Evolutionary conservation across 1,140 invertebrate genomes (phyloP).

Genomic region (Lysiphlebus fabarum): DNA sequence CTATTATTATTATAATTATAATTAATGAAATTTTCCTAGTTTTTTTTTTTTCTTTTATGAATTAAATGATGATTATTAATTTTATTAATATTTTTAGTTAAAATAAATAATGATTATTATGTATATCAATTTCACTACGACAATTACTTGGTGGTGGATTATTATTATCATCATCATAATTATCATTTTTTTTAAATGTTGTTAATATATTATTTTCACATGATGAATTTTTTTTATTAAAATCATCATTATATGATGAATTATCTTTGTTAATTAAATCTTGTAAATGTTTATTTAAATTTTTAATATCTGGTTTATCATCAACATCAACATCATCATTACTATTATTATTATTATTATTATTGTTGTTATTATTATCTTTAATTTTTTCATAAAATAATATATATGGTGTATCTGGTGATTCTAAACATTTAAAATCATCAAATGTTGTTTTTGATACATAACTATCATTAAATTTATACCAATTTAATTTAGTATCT

Average conservation of each 20-base stretch:
- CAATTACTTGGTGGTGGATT: constrained; percentile 46
- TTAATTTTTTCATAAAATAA: constrained; percentile 65
- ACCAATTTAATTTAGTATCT: constrained; percentile 68
- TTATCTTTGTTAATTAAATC: constrained; percentile 53
- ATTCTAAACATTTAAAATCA: constrained; percentile 64
- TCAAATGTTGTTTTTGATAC: constrained; percentile 63
- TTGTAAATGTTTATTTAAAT: constrained; percentile 50
- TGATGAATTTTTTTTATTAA: constrained; percentile 34
- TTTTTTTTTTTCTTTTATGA: too few relatives aligned
- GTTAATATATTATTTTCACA: constrained; percentile 18
- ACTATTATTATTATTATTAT: constrained; percentile 43
- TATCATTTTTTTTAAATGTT: constrained; percentile 31
- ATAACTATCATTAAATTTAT: constrained; percentile 75
- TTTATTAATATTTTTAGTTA: constrained; percentile 7
- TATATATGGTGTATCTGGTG: constrained; percentile 78
- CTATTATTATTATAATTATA: too few relatives aligned
- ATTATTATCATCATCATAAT: constrained; percentile 42
- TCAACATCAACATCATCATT: constrained; percentile 35
- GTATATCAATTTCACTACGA: constrained; percentile 36
- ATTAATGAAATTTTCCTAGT: too few relatives aligned
- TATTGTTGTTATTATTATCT: constrained; percentile 27
- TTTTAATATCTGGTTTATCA: constrained; percentile 42
- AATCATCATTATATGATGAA: constrained; percentile 35
- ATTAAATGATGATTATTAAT: neutral
- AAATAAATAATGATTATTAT: constrained; percentile 35